phyloP scores from a whole-genome alignment of 2,113 vertebrate genomes.

The Pelobates fuscus region DNA sequence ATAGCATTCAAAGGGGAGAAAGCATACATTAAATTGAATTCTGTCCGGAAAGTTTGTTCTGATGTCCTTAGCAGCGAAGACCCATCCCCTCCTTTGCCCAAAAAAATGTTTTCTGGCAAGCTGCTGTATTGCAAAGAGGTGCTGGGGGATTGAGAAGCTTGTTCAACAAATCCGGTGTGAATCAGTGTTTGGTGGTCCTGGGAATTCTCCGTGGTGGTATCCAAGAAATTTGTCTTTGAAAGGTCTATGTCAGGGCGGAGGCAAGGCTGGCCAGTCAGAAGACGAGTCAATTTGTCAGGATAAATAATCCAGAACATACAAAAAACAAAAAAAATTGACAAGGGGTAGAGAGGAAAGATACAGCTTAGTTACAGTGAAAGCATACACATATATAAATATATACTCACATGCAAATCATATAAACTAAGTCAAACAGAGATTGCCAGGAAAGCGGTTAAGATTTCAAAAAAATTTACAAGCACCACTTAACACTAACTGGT shows the following conservation, averaged over 20 bases:
- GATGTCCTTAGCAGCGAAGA: slow-evolving; percentile 73
- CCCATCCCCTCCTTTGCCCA: slow-evolving; percentile 72
- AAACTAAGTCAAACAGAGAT: not conserved
- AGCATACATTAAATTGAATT: slow-evolving; percentile 98
- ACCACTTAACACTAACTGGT: no score
- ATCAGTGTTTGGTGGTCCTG: slow-evolving; percentile 75
- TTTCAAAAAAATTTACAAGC: no score
- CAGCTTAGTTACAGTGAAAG: not conserved
- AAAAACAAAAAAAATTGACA: not conserved
- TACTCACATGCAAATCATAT: not conserved
- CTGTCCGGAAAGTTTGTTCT: slow-evolving; percentile 95
- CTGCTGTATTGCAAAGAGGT: slow-evolving; percentile 59
- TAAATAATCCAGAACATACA: not conserved
- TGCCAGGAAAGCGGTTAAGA: not conserved
- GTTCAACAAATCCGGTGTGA: slow-evolving; percentile 70
- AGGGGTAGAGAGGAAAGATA: not conserved
- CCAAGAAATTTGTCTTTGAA: slow-evolving; percentile 74
- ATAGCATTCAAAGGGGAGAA: slow-evolving; percentile 97
- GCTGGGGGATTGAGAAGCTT: slow-evolving; percentile 69
- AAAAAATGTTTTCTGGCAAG: slow-evolving; percentile 68
- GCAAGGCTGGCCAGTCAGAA: slow-evolving; percentile 74
- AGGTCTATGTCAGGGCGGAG: slow-evolving; percentile 81
- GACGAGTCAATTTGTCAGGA: not conserved
- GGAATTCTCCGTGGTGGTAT: slow-evolving; percentile 77
- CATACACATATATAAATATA: not conserved